A percentile compares a stretch with the other conserved stretches of the same genome.
Evolutionary conservation across 2,888 invertebrate genomes (phyloP).

Genomic region (Horisme vitalbata): DNA sequence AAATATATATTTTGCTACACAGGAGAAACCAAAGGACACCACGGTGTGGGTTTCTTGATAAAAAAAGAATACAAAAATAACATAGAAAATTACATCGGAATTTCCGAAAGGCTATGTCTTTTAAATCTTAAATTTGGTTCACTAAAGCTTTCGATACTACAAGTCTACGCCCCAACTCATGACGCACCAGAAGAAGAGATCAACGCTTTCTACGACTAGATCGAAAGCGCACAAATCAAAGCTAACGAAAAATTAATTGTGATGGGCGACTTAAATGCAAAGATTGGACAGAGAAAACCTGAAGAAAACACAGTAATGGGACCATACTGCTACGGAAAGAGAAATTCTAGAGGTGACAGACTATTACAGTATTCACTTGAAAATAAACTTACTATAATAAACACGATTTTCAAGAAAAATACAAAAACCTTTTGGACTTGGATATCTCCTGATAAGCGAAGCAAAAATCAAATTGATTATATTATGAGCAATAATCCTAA

Average conservation of each 20-base stretch:
- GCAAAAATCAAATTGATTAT: constrained; percentile 27
- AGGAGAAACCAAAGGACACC: constrained; percentile 30
- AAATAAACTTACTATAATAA: constrained; percentile 23
- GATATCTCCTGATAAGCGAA: constrained; percentile 20
- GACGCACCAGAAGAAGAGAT: constrained; percentile 15
- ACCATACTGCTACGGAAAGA: constrained; percentile 11
- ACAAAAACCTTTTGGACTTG: constrained; percentile 26
- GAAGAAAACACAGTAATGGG: constrained; percentile 9
- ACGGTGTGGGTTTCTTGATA: constrained; percentile 39
- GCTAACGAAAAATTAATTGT: constrained; percentile 1
- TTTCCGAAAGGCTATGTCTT: constrained; percentile 19
- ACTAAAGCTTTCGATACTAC: constrained; percentile 10
- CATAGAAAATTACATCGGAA: constrained; percentile 25
- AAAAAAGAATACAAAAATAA: constrained; percentile 30
- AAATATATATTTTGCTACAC: constrained; percentile 33
- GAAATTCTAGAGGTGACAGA: constrained; percentile 19
- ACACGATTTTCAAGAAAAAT: neutral
- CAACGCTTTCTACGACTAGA: constrained; percentile 7
- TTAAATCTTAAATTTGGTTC: constrained; percentile 6
- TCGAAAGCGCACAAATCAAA: neutral
- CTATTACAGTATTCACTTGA: constrained; percentile 15
- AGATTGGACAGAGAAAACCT: constrained; percentile 13
- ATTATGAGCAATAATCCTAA: too few relatives aligned
- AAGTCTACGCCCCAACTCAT: constrained; percentile 17
- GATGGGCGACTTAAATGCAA: constrained; percentile 22